Percentiles rank a stretch among this genome's conserved stretches.
phyloP scores from a whole-genome alignment of 2,113 vertebrate species.

The Bambusicola thoracicus region DNA sequence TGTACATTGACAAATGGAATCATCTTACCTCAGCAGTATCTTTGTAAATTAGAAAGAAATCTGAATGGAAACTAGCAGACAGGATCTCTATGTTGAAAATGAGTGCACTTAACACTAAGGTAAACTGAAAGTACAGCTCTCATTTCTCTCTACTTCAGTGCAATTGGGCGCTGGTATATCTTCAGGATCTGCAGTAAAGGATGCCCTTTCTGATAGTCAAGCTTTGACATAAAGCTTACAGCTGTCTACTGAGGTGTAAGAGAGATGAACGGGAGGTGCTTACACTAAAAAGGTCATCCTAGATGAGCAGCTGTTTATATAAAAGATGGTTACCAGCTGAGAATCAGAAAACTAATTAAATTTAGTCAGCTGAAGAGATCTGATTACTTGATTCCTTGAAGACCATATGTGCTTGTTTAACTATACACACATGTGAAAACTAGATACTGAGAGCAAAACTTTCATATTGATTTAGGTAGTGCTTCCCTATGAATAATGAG shows the following conservation, averaged over 20 bases:
- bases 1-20: background rate
- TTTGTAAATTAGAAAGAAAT: background rate
- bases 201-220: background rate
- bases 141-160: accelerated
- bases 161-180: background rate
- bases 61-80: background rate
- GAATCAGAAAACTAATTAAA: background rate
- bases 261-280: background rate
- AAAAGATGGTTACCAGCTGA: background rate
- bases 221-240: background rate
- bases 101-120: background rate
- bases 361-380: background rate
- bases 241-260: background rate
- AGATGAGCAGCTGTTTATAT: background rate
- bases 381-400: background rate
- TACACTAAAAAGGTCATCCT: background rate
- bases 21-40: background rate
- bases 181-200: background rate
- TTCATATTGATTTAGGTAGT: background rate
- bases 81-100: background rate
- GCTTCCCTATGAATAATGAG: background rate
- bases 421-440: background rate
- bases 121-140: background rate
- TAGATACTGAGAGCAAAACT: background rate
- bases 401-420: accelerated